Conservation (phyloP, 2,113 vertebrate genomes). For the Urocitellus parryii region DNA sequence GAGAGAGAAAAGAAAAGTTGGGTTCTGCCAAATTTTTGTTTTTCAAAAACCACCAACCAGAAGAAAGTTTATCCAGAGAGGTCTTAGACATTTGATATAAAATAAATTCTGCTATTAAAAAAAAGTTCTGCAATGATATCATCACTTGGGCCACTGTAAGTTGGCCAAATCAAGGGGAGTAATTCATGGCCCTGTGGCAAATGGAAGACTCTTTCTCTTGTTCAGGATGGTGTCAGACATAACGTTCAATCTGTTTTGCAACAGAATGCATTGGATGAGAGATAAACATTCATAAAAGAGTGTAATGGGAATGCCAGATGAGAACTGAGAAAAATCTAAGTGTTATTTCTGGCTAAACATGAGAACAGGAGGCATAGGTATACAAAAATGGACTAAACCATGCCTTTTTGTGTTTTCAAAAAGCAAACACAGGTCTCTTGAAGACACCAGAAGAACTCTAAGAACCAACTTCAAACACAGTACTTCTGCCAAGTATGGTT, state of each 20-base stretch:
- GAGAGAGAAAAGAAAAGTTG: not conserved
- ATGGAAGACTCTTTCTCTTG: slow-evolving; percentile 7
- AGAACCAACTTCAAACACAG: slow-evolving; percentile 55
- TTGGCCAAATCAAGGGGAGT: slow-evolving; percentile 9
- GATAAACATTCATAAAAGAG: slow-evolving; percentile 12
- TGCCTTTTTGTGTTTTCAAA: slow-evolving; percentile 6
- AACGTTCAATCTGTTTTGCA: not conserved
- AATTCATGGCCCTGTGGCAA: not conserved
- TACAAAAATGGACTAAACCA: not conserved
- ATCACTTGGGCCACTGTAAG: slow-evolving; percentile 10
- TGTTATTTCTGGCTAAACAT: not conserved
- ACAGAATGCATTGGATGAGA: not conserved
- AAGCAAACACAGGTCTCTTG: not conserved
- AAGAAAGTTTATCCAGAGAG: slow-evolving; percentile 52
- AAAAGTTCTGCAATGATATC: not conserved
- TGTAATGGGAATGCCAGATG: not conserved
- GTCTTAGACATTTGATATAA: slow-evolving; percentile 24
- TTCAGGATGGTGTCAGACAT: not conserved
- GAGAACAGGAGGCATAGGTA: not conserved
- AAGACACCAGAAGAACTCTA: not conserved
- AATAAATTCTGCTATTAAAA: slow-evolving; percentile 55
- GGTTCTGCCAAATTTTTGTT: slow-evolving; percentile 55
- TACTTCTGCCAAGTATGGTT: not conserved
- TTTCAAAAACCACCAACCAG: slow-evolving; percentile 44
- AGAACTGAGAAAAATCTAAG: not conserved